Evolutionary conservation across 2,113 vertebrate species (phyloP), one percentile per base, ranked within the genome.

Genomic region (Pleuronectes platessa): DNA sequence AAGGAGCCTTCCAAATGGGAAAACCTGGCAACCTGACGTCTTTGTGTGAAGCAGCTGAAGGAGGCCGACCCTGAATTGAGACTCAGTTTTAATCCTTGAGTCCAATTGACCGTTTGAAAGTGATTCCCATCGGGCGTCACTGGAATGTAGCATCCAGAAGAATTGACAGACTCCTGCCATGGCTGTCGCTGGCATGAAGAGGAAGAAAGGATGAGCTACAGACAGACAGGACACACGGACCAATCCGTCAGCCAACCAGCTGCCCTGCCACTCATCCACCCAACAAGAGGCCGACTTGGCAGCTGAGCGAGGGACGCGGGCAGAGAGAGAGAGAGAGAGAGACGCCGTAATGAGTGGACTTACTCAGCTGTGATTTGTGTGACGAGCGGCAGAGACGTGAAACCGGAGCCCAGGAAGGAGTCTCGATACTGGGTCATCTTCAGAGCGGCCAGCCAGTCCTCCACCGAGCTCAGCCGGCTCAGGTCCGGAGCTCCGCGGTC

Each of bases 381-480:
- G 83, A 94, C 75, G 0, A 93, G 93, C 7, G 94, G 92, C 84
- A 95, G 64, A 37, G 93, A 94, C 61, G 91, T 92, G 93, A 98
- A 99, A 79, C 97, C 98, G 0, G 97, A 96, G 0, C 94, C 96
- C 84, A 98, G 94, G 94, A 99, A 99, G 86, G 95, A 97, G 89
- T 99, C 98, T 91, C 97, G 95, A 78, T 99, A 99, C 88, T 99
- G 98, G 89, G 95, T 96, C 98, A 99, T 99, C 93, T 99, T 99
- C 90, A 99, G 94, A 49, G 97, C 97, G 0, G 95, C 96, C 88
- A 99, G 95, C 98, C 98, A 99, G 91, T 98, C 97, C 0, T 98
- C 97, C 90, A 99, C 96, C 61, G 97, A 98, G 94, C 95, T 98
- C 90, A 97, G 94, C 81, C 95, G 94, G 92, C 96, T 96, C 88